Evolutionary conservation across 2,888 invertebrate species (phyloP).

Genomic region (Pyrgus malvae): DNA sequence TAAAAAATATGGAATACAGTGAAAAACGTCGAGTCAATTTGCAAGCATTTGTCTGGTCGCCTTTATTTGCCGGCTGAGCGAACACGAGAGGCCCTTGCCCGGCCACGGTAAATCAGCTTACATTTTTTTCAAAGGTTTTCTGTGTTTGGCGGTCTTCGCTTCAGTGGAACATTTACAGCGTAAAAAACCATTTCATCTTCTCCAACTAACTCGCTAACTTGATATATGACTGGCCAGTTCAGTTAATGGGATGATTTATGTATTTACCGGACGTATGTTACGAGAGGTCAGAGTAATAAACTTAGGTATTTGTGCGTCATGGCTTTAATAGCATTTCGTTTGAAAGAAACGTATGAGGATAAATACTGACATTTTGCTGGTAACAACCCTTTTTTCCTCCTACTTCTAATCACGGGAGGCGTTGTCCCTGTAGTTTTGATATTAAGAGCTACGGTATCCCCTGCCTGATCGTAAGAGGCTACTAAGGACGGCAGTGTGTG

Average conservation of each 20-base stretch:
- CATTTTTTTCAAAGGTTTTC: conserved; percentile 76
- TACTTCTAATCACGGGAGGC: no score
- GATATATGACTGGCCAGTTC: conserved; percentile 22
- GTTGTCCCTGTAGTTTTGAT: no score
- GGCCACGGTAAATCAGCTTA: conserved; percentile 78
- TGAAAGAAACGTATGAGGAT: no score
- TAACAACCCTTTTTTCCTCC: no score
- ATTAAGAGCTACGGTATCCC: no score
- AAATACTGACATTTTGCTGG: no score
- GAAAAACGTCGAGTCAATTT: conserved; percentile 79
- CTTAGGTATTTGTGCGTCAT: not conserved
- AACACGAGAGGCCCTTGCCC: conserved; percentile 61
- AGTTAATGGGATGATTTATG: conserved; percentile 24
- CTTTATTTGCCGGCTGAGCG: conserved; percentile 78
- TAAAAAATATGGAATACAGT: conserved; percentile 67
- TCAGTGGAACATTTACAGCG: conserved; percentile 55
- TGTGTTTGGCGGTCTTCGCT: conserved; percentile 72
- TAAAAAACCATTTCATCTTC: conserved; percentile 66
- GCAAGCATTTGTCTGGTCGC: conserved; percentile 78
- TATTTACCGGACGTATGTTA: conserved; percentile 8
- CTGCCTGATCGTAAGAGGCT: no score
- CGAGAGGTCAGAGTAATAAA: not conserved
- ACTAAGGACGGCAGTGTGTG: no score
- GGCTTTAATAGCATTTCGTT: no score
- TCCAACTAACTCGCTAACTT: conserved; percentile 47